Percentiles rank a stretch among this genome's conserved stretches.
Conservation (phyloP, 2,888 invertebrate species). For the Diplolepis rosae region DNA sequence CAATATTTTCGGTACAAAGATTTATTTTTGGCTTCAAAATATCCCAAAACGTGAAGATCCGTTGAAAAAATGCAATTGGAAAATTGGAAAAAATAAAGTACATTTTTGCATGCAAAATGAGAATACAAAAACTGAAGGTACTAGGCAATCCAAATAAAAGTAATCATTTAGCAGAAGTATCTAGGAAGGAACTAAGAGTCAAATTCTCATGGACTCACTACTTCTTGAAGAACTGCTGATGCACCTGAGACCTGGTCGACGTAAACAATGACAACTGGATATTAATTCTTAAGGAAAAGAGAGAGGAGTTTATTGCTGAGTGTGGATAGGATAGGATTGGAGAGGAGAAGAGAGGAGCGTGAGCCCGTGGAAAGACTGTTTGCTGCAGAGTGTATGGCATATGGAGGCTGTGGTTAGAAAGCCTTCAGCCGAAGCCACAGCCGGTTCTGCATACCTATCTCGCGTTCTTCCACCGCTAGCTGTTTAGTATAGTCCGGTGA, state of each 20-base stretch:
- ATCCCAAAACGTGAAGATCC: no score
- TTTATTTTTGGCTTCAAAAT: no score
- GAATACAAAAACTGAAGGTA: no score
- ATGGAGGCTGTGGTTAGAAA: slow-evolving; percentile 66
- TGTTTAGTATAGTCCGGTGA: slow-evolving; percentile 22
- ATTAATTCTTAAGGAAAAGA: background rate
- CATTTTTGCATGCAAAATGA: no score
- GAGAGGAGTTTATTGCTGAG: background rate
- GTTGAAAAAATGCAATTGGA: no score
- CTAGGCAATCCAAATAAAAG: no score
- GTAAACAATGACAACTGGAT: background rate
- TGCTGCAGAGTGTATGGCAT: slow-evolving; percentile 50
- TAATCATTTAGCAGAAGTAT: no score
- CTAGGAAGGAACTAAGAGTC: background rate
- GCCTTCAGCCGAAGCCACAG: slow-evolving; percentile 58
- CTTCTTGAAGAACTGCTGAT: background rate
- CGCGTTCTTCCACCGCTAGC: background rate
- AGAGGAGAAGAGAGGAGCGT: background rate
- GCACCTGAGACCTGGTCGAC: slow-evolving; percentile 5
- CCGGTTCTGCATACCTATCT: slow-evolving; percentile 34
- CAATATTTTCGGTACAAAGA: no score
- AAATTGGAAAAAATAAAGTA: no score
- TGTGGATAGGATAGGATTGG: background rate
- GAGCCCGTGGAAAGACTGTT: slow-evolving; percentile 41
- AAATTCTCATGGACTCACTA: background rate